phyloP scores from a whole-genome alignment of 92 coral and sea anemone genomes.

The Hydrozoanthus gracilis region DNA sequence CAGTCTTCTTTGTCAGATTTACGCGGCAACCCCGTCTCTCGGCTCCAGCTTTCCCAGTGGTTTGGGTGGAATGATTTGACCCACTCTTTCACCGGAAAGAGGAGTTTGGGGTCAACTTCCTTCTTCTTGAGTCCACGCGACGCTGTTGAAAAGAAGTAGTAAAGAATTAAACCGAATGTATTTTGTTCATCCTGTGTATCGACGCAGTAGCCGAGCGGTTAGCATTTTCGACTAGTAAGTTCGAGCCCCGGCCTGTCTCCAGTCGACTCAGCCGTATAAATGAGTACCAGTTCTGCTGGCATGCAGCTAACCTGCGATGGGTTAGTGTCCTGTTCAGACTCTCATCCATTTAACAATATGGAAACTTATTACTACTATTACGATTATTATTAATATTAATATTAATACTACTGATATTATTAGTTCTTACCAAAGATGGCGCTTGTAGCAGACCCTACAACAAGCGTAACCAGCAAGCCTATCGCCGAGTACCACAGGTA shows the following conservation, averaged over 20 bases:
- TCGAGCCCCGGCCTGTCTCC: no score
- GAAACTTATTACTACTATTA: no score
- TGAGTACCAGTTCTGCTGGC: no score
- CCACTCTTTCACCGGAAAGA: conserved; percentile 27
- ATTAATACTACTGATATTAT: no score
- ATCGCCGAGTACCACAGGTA: conserved; percentile 71
- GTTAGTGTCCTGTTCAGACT: no score
- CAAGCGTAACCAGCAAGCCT: conserved; percentile 59
- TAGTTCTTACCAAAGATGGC: conserved; percentile 51
- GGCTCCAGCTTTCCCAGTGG: no score
- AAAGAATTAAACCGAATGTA: background rate
- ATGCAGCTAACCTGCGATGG: no score
- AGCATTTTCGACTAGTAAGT: background rate
- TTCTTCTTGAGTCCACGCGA: conserved; percentile 16
- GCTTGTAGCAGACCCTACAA: conserved; percentile 61
- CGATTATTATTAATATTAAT: no score
- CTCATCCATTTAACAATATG: no score
- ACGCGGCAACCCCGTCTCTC: no score
- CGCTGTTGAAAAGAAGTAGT: background rate
- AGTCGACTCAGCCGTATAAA: no score
- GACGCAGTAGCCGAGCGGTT: background rate
- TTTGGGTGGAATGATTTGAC: conserved; percentile 16
- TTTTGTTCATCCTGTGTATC: background rate
- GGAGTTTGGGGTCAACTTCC: conserved; percentile 32
- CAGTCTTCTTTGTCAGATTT: no score